Evolutionary conservation across 64 coral and sea anemone genomes (phyloP).

Genomic region (Montipora foliosa): DNA sequence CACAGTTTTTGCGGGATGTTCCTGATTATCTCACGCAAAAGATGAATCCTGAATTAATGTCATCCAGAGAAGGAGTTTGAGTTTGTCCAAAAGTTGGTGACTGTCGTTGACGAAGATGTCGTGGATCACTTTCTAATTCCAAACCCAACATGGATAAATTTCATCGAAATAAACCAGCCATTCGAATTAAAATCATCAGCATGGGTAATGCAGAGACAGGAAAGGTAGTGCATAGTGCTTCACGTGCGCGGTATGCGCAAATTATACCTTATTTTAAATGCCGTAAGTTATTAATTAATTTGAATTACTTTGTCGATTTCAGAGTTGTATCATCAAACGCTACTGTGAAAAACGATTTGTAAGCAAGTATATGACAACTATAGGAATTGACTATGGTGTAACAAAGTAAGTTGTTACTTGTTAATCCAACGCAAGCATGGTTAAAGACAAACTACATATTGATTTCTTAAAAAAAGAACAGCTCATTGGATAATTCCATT

Average conservation of each 20-base stretch:
- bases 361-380: conserved; percentile 99
- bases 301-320: neutral
- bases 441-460: no score
- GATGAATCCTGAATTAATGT: no score
- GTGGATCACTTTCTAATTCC: neutral
- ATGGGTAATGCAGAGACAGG: conserved; percentile 99
- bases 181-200: conserved; percentile 94
- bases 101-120: neutral
- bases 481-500: no score
- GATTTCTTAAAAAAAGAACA: no score
- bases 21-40: no score
- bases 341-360: conserved; percentile 99
- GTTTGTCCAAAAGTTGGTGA: neutral
- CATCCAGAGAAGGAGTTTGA: no score
- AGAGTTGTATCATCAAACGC: conserved; percentile 99
- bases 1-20: no score
- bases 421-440: no score
- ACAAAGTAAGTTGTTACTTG: conserved; percentile 82
- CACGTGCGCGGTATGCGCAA: no score
- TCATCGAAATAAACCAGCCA: conserved; percentile 72
- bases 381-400: conserved; percentile 98
- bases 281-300: neutral
- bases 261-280: no score
- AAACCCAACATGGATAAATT: conserved; percentile 80
- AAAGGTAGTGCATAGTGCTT: conserved; percentile 67